Evolutionary conservation across 2,797 vertebrate genomes (phyloP).

Genomic region (Peromyscus aztecus): DNA sequence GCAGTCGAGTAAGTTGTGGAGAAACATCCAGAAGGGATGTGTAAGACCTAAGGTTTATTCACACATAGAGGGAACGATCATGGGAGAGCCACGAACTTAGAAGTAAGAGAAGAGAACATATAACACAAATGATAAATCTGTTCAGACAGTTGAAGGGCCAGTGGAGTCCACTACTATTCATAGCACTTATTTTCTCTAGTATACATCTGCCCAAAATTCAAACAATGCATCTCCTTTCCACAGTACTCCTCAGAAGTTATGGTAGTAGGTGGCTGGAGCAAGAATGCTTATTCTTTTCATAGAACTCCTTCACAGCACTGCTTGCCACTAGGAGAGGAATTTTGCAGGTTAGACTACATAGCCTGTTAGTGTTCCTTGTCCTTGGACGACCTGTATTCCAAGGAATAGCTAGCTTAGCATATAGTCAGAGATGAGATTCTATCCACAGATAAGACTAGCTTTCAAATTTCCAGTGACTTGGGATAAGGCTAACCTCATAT

Average conservation of each 20-base stretch:
- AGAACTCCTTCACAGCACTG: not conserved
- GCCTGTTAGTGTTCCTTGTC: not conserved
- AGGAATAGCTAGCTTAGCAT: not conserved
- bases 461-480: not conserved
- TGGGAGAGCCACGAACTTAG: not conserved
- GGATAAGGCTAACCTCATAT: not conserved
- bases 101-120: not conserved
- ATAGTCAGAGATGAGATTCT: not conserved
- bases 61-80: not conserved
- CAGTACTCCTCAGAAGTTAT: not conserved
- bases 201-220: not conserved
- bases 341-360: not conserved
- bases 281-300: not conserved
- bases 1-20: not conserved
- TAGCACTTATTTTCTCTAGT: not conserved
- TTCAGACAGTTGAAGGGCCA: not conserved
- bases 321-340: not conserved
- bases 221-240: not conserved
- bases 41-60: not conserved
- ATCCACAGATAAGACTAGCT: not conserved
- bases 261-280: not conserved
- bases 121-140: not conserved
- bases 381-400: not conserved
- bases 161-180: too few relatives aligned
- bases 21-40: not conserved